These are phyloP conservation scores for Ceratosolen fusciceps DNA, from an alignment of 1,140 invertebrate genomes.

Conservation along the genomic window DNA sequence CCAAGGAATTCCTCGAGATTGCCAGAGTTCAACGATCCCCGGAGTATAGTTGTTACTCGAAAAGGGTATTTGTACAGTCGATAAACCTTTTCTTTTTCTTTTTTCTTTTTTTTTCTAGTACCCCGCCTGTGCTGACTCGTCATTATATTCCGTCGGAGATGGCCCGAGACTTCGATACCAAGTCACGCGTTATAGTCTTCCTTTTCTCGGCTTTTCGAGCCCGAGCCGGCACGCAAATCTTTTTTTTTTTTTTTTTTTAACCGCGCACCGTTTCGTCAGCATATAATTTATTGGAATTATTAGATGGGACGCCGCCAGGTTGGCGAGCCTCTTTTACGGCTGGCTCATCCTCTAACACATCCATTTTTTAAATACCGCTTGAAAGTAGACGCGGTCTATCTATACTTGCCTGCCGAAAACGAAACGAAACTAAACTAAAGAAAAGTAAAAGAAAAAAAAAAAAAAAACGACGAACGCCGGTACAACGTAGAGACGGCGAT, in stretches of 20 bases:
- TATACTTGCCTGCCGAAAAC: no score
- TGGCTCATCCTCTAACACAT: no score
- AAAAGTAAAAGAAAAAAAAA: no score
- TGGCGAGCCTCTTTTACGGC: neutral
- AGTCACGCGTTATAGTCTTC: neutral
- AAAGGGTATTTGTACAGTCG: conserved; percentile 20
- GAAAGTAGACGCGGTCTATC: neutral
- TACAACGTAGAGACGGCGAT: conserved; percentile 3
- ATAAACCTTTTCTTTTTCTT: neutral
- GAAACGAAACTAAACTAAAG: no score
- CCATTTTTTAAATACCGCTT: neutral
- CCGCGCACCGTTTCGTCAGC: neutral
- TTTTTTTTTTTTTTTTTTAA: no score
- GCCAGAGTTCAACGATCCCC: conserved; percentile 12
- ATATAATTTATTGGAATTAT: neutral
- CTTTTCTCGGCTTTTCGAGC: neutral
- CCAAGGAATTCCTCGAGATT: no score
- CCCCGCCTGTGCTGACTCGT: conserved; percentile 2
- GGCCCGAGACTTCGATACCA: neutral
- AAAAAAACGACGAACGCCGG: conserved; percentile 1
- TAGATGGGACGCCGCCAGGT: neutral
- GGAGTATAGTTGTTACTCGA: conserved; percentile 16
- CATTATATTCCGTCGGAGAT: conserved; percentile 4
- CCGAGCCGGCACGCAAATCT: neutral
- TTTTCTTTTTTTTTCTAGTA: no score